Conservation (phyloP, 2,797 vertebrate species). For the Thaleichthys pacificus region DNA sequence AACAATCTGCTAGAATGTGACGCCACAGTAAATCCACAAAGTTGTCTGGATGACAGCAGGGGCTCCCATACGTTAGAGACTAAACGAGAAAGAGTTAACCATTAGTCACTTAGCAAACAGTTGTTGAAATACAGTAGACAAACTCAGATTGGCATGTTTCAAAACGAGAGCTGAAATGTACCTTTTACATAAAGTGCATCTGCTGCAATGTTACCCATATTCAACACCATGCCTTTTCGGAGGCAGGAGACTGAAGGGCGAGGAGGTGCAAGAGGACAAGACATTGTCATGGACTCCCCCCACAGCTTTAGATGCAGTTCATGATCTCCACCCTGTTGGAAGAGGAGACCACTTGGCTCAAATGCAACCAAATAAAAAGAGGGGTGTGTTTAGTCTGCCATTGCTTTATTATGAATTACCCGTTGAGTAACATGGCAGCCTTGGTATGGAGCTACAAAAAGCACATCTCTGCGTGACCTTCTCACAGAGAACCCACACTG, state of each 20-base stretch:
- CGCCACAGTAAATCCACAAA: constrained; percentile 15
- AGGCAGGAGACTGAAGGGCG: no score
- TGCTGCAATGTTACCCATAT: constrained; percentile 15
- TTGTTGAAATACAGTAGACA: no score
- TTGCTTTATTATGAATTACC: constrained; percentile 20
- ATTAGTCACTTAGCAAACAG: no score
- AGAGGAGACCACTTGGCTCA: neutral
- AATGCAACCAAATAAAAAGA: no score
- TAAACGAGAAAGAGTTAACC: constrained; percentile 13
- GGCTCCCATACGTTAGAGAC: constrained; percentile 40
- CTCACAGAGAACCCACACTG: no score
- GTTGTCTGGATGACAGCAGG: constrained; percentile 8
- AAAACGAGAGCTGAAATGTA: neutral
- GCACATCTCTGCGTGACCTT: no score
- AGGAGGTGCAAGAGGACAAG: no score
- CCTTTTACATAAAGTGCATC: constrained; percentile 40
- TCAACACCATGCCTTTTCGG: constrained; percentile 16
- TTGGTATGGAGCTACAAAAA: constrained; percentile 25
- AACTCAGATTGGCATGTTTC: no score
- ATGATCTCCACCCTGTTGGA: constrained; percentile 34
- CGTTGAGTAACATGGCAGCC: constrained; percentile 51
- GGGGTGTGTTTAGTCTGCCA: no score
- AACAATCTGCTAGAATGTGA: constrained; percentile 17
- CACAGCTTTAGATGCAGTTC: no score
- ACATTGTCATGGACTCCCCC: no score